A percentile compares a stretch with the other conserved stretches of the same genome.
phyloP scores from a whole-genome alignment of 2,113 vertebrate species.

The Muscicapa adusta region DNA sequence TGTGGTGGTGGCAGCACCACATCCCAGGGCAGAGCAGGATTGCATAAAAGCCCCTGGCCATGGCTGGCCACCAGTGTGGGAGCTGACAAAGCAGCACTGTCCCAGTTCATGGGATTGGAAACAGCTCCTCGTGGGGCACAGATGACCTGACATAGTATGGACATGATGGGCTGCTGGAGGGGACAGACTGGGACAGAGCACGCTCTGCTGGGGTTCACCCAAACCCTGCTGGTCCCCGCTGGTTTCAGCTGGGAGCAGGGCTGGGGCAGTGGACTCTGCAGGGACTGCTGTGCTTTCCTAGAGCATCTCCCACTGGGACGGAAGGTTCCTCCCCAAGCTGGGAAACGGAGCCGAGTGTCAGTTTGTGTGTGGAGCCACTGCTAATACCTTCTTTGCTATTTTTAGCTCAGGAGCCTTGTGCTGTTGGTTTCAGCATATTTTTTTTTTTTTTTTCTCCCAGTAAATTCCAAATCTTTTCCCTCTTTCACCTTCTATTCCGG shows the following conservation, averaged over 20 bases:
- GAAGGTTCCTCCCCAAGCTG: background rate
- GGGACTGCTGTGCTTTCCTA: background rate
- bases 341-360: background rate
- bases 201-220: rapidly evolving
- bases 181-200: background rate
- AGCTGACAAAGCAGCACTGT: background rate
- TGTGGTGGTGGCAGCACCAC: background rate
- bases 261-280: background rate
- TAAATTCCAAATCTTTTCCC: conserved; percentile 59
- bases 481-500: conserved; percentile 53
- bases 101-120: conserved; percentile 11
- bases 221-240: background rate
- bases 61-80: rapidly evolving
- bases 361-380: background rate
- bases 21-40: background rate
- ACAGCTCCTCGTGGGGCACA: background rate
- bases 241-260: rapidly evolving
- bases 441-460: background rate
- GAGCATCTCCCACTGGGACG: background rate
- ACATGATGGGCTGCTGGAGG: background rate
- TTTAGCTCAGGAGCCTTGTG: conserved; percentile 37
- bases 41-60: background rate
- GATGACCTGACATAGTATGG: background rate
- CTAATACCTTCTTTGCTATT: conserved; percentile 58
- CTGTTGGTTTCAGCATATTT: conserved; percentile 8